Conservation (phyloP, 37 sponge, comb jelly and placozoan species). For the Aplysina aerophoba region DNA sequence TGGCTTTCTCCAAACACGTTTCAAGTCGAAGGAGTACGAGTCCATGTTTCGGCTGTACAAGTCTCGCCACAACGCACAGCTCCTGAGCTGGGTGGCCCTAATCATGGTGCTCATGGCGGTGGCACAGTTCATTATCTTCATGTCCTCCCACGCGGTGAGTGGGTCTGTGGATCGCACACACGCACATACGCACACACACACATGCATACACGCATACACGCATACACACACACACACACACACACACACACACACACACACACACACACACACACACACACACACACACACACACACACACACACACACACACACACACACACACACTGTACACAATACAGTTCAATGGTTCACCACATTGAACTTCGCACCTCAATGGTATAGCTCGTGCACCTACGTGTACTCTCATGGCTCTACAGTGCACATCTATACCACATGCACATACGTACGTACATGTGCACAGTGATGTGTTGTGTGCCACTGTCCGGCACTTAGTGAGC, state of each 20-base stretch:
- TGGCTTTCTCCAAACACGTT: neutral
- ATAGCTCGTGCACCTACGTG: too few relatives aligned
- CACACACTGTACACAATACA: slow-evolving; percentile 1
- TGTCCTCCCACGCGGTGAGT: neutral
- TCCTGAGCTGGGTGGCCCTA: neutral
- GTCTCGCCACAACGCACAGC: neutral
- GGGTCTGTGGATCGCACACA: neutral
- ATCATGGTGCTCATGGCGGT: neutral
- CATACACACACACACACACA: neutral
- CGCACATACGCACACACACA: neutral
- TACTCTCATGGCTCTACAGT: too few relatives aligned
- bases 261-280: neutral
- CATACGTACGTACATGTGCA: too few relatives aligned
- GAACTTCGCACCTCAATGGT: too few relatives aligned
- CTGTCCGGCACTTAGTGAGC: too few relatives aligned
- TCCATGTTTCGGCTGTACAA: neutral
- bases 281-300: slow-evolving; percentile 21
- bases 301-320: slow-evolving; percentile 26
- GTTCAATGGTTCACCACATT: neutral
- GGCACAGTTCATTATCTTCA: neutral
- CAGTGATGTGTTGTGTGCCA: too few relatives aligned
- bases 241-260: neutral
- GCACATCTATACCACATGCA: too few relatives aligned
- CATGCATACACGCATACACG: neutral
- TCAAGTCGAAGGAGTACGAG: neutral